Conservation (phyloP, 2,888 invertebrate genomes). For the Hemistola chrysoprasaria region DNA sequence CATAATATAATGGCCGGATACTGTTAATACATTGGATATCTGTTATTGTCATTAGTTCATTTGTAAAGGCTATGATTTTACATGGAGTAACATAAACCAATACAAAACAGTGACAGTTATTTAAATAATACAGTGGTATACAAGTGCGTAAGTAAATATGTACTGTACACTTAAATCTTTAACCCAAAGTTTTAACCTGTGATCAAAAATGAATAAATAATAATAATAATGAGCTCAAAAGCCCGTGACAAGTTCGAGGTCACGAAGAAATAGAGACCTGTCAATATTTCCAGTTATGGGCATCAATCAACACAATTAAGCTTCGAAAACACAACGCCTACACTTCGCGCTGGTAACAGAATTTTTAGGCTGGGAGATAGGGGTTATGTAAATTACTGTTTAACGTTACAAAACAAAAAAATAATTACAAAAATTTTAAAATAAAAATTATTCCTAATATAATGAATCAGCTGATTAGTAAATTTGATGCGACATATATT, state of each 20-base stretch:
- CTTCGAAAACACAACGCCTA: constrained; percentile 36
- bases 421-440: too few relatives aligned
- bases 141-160: constrained; percentile 5
- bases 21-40: too few relatives aligned
- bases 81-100: too few relatives aligned
- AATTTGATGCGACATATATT: not conserved
- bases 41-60: too few relatives aligned
- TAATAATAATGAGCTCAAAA: not conserved
- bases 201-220: too few relatives aligned
- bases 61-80: too few relatives aligned
- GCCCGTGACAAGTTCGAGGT: constrained; percentile 20
- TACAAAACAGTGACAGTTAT: too few relatives aligned
- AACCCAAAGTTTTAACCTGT: constrained; percentile 8
- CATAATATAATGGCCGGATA: too few relatives aligned
- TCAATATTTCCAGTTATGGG: constrained; percentile 23
- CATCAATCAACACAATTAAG: constrained; percentile 47
- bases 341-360: constrained; percentile 33
- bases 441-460: too few relatives aligned
- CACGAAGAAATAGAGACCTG: constrained; percentile 11
- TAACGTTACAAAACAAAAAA: too few relatives aligned
- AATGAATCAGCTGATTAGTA: too few relatives aligned
- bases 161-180: not conserved
- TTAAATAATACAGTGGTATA: too few relatives aligned
- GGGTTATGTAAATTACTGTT: not conserved
- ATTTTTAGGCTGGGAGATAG: constrained; percentile 19